Percentiles rank a stretch among this genome's conserved stretches.
Conservation (phyloP, 1,140 invertebrate species). For the Macrobrachium rosenbergii region DNA sequence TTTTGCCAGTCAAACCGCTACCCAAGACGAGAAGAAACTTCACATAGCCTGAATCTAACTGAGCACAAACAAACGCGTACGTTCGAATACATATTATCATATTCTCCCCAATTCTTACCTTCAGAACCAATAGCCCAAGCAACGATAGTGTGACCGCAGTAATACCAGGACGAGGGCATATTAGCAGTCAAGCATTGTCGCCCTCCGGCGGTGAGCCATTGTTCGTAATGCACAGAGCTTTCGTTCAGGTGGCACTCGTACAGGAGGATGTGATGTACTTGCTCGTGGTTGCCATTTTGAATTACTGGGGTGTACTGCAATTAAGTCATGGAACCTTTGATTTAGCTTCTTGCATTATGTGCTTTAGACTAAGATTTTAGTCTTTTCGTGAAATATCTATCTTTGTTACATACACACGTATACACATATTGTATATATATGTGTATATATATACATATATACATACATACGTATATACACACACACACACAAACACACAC, state of each 20-base stretch:
- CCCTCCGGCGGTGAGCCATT: slow-evolving; percentile 71
- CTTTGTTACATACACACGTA: too few relatives aligned
- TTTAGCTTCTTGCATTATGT: too few relatives aligned
- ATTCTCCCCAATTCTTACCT: slow-evolving; percentile 3
- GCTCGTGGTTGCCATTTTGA: slow-evolving; percentile 17
- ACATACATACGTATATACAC: too few relatives aligned
- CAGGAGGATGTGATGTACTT: slow-evolving; percentile 79
- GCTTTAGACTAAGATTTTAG: too few relatives aligned
- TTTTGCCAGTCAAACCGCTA: too few relatives aligned
- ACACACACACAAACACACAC: too few relatives aligned
- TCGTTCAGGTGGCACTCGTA: slow-evolving; percentile 78
- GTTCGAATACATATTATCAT: neutral
- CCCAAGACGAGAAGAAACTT: too few relatives aligned
- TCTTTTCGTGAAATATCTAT: too few relatives aligned
- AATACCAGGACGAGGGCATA: slow-evolving; percentile 82
- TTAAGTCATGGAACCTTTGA: neutral
- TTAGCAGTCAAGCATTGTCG: slow-evolving; percentile 76
- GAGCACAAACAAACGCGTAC: neutral
- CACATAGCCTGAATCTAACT: neutral
- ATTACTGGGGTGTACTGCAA: slow-evolving; percentile 49
- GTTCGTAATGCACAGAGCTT: slow-evolving; percentile 40
- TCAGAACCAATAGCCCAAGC: slow-evolving; percentile 62
- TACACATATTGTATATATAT: too few relatives aligned
- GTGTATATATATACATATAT: too few relatives aligned
- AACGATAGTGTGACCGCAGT: slow-evolving; percentile 52